A percentile compares a stretch with the other conserved stretches of the same genome.
Evolutionary conservation across 2,888 invertebrate species (phyloP).

Genomic region (Cyclophora punctaria): DNA sequence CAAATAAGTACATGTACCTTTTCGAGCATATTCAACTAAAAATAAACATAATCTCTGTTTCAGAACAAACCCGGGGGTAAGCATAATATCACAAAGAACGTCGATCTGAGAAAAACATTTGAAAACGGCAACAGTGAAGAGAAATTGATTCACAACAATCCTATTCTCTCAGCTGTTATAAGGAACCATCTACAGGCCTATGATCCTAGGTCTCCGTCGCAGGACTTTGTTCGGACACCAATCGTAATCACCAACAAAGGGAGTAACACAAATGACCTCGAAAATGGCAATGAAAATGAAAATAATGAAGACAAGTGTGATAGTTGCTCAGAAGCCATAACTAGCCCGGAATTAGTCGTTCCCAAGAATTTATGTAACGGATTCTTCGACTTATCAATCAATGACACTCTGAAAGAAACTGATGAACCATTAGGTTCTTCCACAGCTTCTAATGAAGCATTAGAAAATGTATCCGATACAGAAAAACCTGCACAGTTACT

Average conservation of each 20-base stretch:
- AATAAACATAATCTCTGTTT: background rate
- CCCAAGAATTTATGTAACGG: slow-evolving; percentile 59
- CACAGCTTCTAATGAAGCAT: slow-evolving; percentile 55
- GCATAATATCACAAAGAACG: slow-evolving; percentile 68
- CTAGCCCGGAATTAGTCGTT: slow-evolving; percentile 42
- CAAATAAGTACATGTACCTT: background rate
- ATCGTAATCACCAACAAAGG: slow-evolving; percentile 50
- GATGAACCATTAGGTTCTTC: slow-evolving; percentile 58
- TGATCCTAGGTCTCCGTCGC: slow-evolving; percentile 76
- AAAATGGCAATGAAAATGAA: too few relatives aligned
- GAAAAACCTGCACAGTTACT: slow-evolving; percentile 59
- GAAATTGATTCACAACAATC: slow-evolving; percentile 61
- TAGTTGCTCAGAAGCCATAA: slow-evolving; percentile 34
- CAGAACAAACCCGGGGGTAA: slow-evolving; percentile 55
- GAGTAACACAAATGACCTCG: too few relatives aligned
- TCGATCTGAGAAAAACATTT: slow-evolving; percentile 64
- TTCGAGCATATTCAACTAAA: background rate
- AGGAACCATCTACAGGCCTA: slow-evolving; percentile 65
- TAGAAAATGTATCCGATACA: slow-evolving; percentile 41
- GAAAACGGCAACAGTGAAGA: slow-evolving; percentile 52
- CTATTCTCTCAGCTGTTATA: slow-evolving; percentile 64
- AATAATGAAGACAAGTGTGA: slow-evolving; percentile 35
- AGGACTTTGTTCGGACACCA: slow-evolving; percentile 77
- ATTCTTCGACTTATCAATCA: slow-evolving; percentile 50
- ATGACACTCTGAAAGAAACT: slow-evolving; percentile 49